Base-by-base conservation (phyloP, 2,888 invertebrate species). In the Archaeoteleia sp. region DNA sequence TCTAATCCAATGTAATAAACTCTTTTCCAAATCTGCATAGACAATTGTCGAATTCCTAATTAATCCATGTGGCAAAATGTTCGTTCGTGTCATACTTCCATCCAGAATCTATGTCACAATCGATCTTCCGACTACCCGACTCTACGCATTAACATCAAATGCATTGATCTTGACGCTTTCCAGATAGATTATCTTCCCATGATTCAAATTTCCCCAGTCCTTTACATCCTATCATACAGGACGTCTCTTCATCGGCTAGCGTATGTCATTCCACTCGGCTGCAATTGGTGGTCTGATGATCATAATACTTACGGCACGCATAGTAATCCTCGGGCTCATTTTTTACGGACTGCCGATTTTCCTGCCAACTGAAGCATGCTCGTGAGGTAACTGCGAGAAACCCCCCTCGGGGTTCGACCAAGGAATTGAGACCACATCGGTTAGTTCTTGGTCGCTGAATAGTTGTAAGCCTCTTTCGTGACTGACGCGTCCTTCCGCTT, bases 311-410 rank as follows among this genome's bases (percentile, higher is more conserved):
- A 73, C 57, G 67, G 75, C 75, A 77, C 78, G 77, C 81, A 82
- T 79, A 75, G 73, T 80, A 82, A 80, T 78, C 74, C 74, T 73
- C 70, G 75, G 71, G 76, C 78, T 77, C 77, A 84, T 84, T 85
- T 84, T 83, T 80, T 77, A 82, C 80, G 82, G 83, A 79, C 83
- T 78, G 81, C 71, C 82, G 82, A 84, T 84, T 81, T 80, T 75
- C 78, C 71, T 71, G 78, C 78, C 77, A 83, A 85, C 85, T 83
- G 81, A 84, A 83, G 82, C 85, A 81, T 85, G 77, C 73, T 66
- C 68, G 72, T 69, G 45, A 58, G 49, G 66, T 65, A 70, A 63
- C 58, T 49, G 60, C 57, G 45, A 49, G 60, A 63, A 62, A 70
- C 63, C 71, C 76, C 77, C 74, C 72, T 68, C 69, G 70, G 73